These are phyloP conservation scores for Pseudotriccus pelzelni DNA, from an alignment of 2,797 vertebrate species.

Conservation along the genomic window DNA sequence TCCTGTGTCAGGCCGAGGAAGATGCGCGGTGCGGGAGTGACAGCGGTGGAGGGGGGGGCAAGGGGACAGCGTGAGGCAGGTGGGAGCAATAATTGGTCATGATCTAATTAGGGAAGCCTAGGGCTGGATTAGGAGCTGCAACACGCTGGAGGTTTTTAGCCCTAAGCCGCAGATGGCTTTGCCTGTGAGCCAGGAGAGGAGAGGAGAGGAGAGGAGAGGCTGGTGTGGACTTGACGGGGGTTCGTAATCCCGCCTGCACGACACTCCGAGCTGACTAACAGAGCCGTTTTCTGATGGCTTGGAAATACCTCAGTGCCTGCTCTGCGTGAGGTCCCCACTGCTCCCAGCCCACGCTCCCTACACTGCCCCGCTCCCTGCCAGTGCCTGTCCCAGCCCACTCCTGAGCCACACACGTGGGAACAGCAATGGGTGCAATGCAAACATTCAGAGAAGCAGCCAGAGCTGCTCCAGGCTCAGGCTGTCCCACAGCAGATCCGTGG, in stretches of 20 bases:
- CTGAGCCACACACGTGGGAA: rapidly evolving
- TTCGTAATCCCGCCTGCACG: not conserved
- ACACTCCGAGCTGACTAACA: rapidly evolving
- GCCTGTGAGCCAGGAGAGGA: not conserved
- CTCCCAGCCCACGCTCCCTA: not conserved
- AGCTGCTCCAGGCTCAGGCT: not conserved
- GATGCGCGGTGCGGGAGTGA: not conserved
- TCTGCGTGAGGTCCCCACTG: not conserved
- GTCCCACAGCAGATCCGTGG: not conserved
- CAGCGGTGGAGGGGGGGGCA: not conserved
- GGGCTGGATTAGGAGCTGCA: conserved; percentile 12
- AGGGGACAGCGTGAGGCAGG: conserved; percentile 23
- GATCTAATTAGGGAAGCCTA: conserved; percentile 59
- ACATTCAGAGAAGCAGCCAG: not conserved
- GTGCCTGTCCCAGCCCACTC: not conserved
- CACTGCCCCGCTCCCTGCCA: not conserved
- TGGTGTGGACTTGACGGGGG: not conserved
- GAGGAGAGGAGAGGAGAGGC: not conserved
- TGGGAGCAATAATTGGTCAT: conserved; percentile 56
- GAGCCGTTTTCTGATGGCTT: not conserved
- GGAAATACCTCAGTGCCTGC: not conserved
- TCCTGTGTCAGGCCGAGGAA: not conserved
- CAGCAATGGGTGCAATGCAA: not conserved
- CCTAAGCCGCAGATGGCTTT: conserved; percentile 7
- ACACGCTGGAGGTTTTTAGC: not conserved